Conservation (phyloP, 2,113 vertebrate genomes). For the Clarias magur region DNA sequence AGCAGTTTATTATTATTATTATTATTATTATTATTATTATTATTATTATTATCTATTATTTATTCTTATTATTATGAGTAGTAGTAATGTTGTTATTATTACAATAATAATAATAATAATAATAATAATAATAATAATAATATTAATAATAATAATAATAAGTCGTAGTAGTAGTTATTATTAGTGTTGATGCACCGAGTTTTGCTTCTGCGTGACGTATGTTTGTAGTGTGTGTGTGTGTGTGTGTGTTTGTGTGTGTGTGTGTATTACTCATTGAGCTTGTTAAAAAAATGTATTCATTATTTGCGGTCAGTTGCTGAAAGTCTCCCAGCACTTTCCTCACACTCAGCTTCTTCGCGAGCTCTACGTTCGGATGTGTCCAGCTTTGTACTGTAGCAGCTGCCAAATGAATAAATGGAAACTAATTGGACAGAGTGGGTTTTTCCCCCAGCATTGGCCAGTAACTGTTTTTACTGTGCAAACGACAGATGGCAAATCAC, state of each 20-base stretch:
- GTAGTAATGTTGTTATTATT: too few species aligned
- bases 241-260: background rate
- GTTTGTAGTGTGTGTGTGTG: background rate
- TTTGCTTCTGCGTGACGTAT: background rate
- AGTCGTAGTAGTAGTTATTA: too few species aligned
- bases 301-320: background rate
- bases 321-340: background rate
- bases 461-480: slow-evolving; percentile 23
- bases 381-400: background rate
- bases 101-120: too few species aligned
- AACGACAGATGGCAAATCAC: slow-evolving; percentile 37
- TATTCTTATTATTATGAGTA: too few species aligned
- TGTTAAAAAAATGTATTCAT: background rate
- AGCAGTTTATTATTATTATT: too few species aligned
- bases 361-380: background rate
- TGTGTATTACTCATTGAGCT: background rate
- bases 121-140: too few species aligned
- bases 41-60: too few species aligned
- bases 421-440: slow-evolving; percentile 6
- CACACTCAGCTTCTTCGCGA: background rate
- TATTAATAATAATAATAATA: too few species aligned
- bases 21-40: too few species aligned
- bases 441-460: background rate
- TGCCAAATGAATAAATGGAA: slow-evolving; percentile 32
- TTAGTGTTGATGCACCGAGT: background rate